Evolutionary conservation across 92 coral and sea anemone species (phyloP), one percentile per base, ranked within the genome.

Genomic region (Actinostola sp.): DNA sequence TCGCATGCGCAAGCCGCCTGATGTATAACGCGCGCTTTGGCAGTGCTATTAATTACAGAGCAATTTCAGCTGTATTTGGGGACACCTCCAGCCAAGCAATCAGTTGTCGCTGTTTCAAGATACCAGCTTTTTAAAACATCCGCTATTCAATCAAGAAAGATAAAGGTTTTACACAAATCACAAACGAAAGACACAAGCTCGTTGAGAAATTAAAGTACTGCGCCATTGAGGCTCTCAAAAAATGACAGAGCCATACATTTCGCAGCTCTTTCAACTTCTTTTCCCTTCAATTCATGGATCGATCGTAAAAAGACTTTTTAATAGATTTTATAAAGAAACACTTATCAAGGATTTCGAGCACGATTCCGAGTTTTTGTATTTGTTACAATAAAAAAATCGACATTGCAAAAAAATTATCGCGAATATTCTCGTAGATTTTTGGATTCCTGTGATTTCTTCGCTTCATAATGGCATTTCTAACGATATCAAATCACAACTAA

Each of bases 71-170:
- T 89, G 95, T 89, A 75, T 89, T 85, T 89, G 85, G 77, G 55
- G 66, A 68, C 72, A 49, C 72, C 58, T n/a, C 61, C 66, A n/a
- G 27, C 63, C 27, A 83, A 83, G 78, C 70, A 76, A 77, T 82
- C 88, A 76, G 17, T 82, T 86, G 92, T 86, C 92, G 75, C 61
- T 61, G 85, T 75, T 63, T 71, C 48, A 34, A 76, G 88, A 89
- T 81, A 89, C 89, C 89, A 89, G 86, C 88, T 82, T 83, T 57
- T 86, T 90, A 78, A 79, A 78, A 86, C 91, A 90, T 90, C 96
- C 96, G 92, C 72, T 77, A 43, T 59, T 81, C 74, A 82, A 82
- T 77, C 73, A 75, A 56, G 71, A 61, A 19, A 60, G 81, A 69
- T 75, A 81, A 77, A 73, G 78, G 86, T 81, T 85, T 78, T 56